Evolutionary conservation across 2,797 vertebrate genomes (phyloP).

Genomic region (Rhynchonycteris naso): DNA sequence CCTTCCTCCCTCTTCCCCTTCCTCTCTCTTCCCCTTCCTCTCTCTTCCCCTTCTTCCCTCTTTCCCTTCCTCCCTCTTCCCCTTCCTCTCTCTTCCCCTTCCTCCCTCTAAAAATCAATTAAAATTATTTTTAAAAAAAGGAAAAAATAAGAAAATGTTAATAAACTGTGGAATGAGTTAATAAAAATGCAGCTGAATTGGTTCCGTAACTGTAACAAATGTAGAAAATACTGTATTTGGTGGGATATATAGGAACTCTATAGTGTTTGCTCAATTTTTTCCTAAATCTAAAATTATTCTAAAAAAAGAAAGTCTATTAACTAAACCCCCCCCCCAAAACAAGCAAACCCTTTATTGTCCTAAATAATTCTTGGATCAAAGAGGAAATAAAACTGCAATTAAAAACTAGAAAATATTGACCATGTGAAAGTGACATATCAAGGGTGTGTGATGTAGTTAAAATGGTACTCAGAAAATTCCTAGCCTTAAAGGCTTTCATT

Average conservation of each 20-base stretch:
- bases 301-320: constrained; percentile 15
- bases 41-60: no score
- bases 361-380: constrained; percentile 57
- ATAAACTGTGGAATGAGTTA: background rate
- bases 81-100: no score
- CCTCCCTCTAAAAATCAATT: no score
- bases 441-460: background rate
- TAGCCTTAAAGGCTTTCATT: constrained; percentile 47
- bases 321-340: no score
- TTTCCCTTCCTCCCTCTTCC: no score
- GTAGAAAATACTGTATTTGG: background rate
- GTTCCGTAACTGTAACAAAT: constrained; percentile 26
- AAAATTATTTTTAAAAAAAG: background rate
- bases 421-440: background rate
- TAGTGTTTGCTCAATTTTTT: constrained; percentile 17
- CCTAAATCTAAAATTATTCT: constrained; percentile 5
- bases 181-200: background rate
- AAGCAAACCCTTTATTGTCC: background rate
- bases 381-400: constrained; percentile 8
- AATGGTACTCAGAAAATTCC: background rate
- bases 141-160: background rate
- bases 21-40: no score
- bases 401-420: constrained; percentile 4
- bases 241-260: background rate
- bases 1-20: no score